phyloP scores from a whole-genome alignment of 2,888 invertebrate species.

The Sesia bembeciformis region DNA sequence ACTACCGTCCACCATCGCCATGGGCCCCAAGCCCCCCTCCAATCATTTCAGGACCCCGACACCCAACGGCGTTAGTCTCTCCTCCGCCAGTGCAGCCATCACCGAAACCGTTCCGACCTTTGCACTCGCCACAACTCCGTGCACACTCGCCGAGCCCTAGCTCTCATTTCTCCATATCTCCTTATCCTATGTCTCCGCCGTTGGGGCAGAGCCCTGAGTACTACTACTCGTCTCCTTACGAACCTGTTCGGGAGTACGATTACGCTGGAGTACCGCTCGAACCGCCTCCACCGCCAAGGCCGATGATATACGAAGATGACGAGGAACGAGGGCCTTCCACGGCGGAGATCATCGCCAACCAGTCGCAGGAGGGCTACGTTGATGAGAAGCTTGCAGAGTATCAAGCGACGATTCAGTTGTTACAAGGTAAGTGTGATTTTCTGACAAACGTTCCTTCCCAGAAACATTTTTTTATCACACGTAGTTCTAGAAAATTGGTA shows the following conservation, averaged over 20 bases:
- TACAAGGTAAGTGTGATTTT: constrained; percentile 81
- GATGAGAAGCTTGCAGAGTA: constrained; percentile 96
- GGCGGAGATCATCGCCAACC: constrained; percentile 93
- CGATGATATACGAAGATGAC: constrained; percentile 78
- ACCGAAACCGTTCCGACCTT: constrained; percentile 63
- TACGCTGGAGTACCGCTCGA: constrained; percentile 86
- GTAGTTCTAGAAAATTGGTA: too few relatives aligned
- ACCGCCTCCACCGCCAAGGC: constrained; percentile 82
- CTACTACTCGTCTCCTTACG: constrained; percentile 74
- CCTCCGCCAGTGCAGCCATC: constrained; percentile 74
- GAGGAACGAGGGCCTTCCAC: constrained; percentile 89
- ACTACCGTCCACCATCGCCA: constrained; percentile 84
- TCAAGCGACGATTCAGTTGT: constrained; percentile 90
- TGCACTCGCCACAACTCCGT: constrained; percentile 60
- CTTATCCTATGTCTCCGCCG: constrained; percentile 71
- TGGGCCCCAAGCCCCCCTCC: constrained; percentile 86
- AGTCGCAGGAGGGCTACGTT: constrained; percentile 95
- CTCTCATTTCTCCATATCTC: constrained; percentile 67
- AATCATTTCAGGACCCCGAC: constrained; percentile 77
- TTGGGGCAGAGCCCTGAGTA: constrained; percentile 77
- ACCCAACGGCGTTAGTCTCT: constrained; percentile 70
- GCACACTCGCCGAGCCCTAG: constrained; percentile 65
- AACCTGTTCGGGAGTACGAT: constrained; percentile 77
- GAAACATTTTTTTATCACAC: too few relatives aligned
- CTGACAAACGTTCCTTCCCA: too few relatives aligned